Conservation (phyloP, 2,888 invertebrate species). For the Hydrotaea diabolus region DNA sequence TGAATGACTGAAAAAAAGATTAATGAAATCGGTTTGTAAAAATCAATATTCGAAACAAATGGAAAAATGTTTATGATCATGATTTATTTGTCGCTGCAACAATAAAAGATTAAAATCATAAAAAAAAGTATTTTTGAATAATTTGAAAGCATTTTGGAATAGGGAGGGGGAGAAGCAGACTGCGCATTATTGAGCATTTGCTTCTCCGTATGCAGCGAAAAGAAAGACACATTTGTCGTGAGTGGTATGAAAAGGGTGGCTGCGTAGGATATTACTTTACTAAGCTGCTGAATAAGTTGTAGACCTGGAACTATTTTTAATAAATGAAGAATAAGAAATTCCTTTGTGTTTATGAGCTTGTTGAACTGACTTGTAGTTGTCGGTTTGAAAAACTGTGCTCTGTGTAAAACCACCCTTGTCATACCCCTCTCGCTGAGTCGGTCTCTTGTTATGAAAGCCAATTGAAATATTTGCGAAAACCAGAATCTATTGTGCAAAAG, state of each 20-base stretch:
- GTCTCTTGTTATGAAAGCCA: background rate
- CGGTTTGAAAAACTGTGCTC: no score
- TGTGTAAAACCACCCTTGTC: background rate
- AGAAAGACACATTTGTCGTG: background rate
- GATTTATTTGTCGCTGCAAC: slow-evolving; percentile 43
- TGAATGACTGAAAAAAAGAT: slow-evolving; percentile 41
- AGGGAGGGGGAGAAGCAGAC: background rate
- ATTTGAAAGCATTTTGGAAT: slow-evolving; percentile 18
- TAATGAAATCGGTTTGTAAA: slow-evolving; percentile 48
- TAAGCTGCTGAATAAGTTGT: no score
- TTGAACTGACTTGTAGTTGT: no score
- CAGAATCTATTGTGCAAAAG: slow-evolving; percentile 37
- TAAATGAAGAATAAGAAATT: no score
- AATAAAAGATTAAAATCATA: background rate
- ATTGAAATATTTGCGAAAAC: slow-evolving; percentile 35
- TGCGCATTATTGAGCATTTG: no score
- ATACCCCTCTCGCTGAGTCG: background rate
- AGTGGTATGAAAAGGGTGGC: background rate
- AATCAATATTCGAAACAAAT: slow-evolving; percentile 48
- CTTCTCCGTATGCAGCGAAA: background rate
- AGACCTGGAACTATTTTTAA: no score
- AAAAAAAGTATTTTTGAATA: slow-evolving; percentile 37
- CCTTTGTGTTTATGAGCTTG: no score
- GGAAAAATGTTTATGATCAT: slow-evolving; percentile 44
- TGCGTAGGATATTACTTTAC: no score